Evolutionary conservation across 2,888 invertebrate genomes (phyloP).

Genomic region (Campoplex capitator): DNA sequence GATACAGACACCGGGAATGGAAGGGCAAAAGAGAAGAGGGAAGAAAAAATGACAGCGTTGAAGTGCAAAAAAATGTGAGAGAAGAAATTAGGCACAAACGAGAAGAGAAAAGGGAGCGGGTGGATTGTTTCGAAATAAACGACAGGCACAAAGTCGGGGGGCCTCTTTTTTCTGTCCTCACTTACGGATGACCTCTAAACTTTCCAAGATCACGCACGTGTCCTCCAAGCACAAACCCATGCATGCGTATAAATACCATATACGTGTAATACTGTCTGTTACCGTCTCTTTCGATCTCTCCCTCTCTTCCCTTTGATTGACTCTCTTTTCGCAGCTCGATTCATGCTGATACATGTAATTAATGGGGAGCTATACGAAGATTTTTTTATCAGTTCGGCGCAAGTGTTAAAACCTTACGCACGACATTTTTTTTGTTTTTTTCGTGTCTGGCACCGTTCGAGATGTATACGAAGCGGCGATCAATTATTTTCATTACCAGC

Average conservation of each 20-base stretch:
- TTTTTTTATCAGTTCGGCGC: not conserved
- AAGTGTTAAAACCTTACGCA: not conserved
- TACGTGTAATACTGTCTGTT: slow-evolving; percentile 5
- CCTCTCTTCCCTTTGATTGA: not conserved
- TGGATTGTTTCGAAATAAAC: slow-evolving; percentile 55
- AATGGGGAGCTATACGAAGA: not conserved
- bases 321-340: slow-evolving; percentile 1
- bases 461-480: not conserved
- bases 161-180: slow-evolving; percentile 35
- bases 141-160: slow-evolving; percentile 47
- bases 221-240: slow-evolving; percentile 50
- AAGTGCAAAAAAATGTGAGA: slow-evolving; percentile 8
- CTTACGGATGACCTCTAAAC: slow-evolving; percentile 74
- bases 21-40: not conserved
- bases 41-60: not conserved
- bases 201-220: slow-evolving; percentile 77
- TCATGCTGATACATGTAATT: not conserved
- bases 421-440: not conserved
- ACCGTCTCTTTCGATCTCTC: slow-evolving; percentile 34
- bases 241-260: slow-evolving; percentile 28
- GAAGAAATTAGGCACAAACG: slow-evolving; percentile 31
- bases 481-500: slow-evolving; percentile 16
- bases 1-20: slow-evolving; percentile 9
- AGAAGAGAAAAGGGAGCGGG: slow-evolving; percentile 35
- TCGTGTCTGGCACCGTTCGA: too few relatives aligned